phyloP scores from a whole-genome alignment of 2,888 invertebrate genomes.

The Cyclophora albipunctata region DNA sequence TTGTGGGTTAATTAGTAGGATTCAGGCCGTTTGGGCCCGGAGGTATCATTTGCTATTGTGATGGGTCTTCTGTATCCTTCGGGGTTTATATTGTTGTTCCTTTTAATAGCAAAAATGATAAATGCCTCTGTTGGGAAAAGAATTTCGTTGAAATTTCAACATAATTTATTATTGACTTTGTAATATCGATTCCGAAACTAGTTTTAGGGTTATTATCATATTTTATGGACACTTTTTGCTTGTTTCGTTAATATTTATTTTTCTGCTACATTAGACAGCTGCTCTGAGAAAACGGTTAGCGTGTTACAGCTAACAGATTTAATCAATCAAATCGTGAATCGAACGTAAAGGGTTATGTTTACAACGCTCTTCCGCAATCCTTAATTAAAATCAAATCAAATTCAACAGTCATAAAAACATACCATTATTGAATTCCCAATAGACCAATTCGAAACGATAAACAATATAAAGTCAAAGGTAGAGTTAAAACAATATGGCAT shows the following conservation, averaged over 20 bases:
- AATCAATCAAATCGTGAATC: too few species aligned
- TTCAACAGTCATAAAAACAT: too few species aligned
- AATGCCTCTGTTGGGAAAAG: conserved; percentile 60
- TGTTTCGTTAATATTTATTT: conserved; percentile 7
- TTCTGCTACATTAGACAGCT: too few species aligned
- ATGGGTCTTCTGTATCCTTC: conserved; percentile 64
- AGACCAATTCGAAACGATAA: not conserved
- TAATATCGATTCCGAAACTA: conserved; percentile 9
- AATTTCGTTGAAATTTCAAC: conserved; percentile 35
- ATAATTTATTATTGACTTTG: conserved; percentile 23
- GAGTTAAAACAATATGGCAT: conserved; percentile 51
- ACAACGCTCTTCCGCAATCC: too few species aligned
- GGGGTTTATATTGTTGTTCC: conserved; percentile 63
- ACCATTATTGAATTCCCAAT: too few species aligned
- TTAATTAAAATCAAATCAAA: too few species aligned
- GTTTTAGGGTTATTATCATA: not conserved
- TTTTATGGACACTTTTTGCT: conserved; percentile 2
- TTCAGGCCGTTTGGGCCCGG: conserved; percentile 56
- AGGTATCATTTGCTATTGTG: conserved; percentile 73
- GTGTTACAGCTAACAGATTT: too few species aligned
- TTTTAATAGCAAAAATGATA: conserved; percentile 73
- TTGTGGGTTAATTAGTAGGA: conserved; percentile 67
- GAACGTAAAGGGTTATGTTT: too few species aligned
- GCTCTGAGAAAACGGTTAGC: too few species aligned
- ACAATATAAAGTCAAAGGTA: conserved; percentile 18